Evolutionary conservation across 2,797 vertebrate genomes (phyloP).

Genomic region (Podarcis lilfordi): DNA sequence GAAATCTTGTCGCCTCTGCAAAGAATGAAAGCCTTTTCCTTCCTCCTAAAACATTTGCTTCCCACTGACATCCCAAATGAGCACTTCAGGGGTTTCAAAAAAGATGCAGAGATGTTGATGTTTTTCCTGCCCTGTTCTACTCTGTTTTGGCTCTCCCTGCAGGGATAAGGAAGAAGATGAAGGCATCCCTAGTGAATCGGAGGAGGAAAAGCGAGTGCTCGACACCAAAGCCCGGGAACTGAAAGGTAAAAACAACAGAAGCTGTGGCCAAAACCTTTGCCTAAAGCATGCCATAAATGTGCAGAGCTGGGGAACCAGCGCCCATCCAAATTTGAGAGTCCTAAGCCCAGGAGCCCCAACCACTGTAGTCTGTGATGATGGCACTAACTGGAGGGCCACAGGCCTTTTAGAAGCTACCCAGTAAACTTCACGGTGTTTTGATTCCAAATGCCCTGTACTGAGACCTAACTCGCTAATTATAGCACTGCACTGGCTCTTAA

Average conservation of each 20-base stretch:
- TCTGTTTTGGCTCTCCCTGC: conserved; percentile 14
- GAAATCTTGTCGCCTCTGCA: neutral
- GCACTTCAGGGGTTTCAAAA: neutral
- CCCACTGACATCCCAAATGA: too few species aligned
- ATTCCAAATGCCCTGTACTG: too few species aligned
- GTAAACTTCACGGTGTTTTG: too few species aligned
- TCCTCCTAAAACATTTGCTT: too few species aligned
- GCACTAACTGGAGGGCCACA: too few species aligned
- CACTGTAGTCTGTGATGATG: too few species aligned
- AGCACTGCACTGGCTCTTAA: too few species aligned
- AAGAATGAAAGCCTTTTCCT: too few species aligned
- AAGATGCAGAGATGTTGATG: too few species aligned
- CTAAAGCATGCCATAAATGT: neutral
- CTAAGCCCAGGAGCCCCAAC: too few species aligned
- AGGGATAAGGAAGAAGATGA: conserved; percentile 98
- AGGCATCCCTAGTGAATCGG: conserved; percentile 95
- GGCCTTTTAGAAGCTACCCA: neutral
- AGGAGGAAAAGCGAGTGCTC: conserved; percentile 91
- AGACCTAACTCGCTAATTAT: neutral
- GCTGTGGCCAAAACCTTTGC: neutral
- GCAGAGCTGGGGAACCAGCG: too few species aligned
- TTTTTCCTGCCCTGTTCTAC: neutral
- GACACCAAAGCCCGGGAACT: conserved; percentile 91
- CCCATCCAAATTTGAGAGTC: too few species aligned
- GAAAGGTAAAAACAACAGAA: conserved; percentile 84